These are phyloP conservation scores for Notolepis coatsorum DNA, from an alignment of 2,797 vertebrate genomes.

Conservation along the genomic window DNA sequence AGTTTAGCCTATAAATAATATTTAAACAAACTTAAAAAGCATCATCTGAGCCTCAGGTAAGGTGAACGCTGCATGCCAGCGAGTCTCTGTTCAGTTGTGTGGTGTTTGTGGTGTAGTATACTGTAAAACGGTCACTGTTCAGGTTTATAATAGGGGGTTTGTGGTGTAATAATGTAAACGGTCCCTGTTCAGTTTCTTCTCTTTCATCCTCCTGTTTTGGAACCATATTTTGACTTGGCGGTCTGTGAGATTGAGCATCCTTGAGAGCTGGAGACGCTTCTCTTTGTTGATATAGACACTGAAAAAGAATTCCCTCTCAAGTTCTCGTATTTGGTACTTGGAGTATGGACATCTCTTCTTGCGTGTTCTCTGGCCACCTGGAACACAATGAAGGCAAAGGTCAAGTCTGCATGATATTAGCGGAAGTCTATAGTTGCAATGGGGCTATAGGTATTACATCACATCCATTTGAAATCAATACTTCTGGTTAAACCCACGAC, in stretches of 20 bases:
- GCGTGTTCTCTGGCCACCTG: conserved; percentile 95
- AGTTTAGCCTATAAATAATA: conserved; percentile 48
- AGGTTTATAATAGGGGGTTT: conserved; percentile 91
- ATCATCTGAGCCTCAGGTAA: conserved; percentile 35
- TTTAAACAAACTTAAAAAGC: conserved; percentile 57
- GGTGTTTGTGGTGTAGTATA: neutral
- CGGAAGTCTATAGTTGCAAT: neutral
- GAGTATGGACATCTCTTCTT: conserved; percentile 98
- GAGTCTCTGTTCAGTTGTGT: neutral
- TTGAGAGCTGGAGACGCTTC: conserved; percentile 95
- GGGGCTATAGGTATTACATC: neutral
- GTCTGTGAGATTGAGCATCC: conserved; percentile 98
- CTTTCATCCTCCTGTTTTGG: conserved; percentile 99
- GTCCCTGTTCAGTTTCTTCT: conserved; percentile 99
- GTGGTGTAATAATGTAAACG: conserved; percentile 98
- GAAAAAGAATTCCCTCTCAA: conserved; percentile 99
- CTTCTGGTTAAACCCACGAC: too few relatives aligned
- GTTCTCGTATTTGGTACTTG: conserved; percentile 97
- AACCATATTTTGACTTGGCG: conserved; percentile 99
- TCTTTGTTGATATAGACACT: conserved; percentile 99
- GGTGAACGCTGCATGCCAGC: conserved; percentile 23
- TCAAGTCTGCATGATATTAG: conserved; percentile 20
- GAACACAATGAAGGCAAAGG: conserved; percentile 53
- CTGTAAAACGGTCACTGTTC: conserved; percentile 53
- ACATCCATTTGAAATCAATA: neutral